Evolutionary conservation across 2,113 vertebrate species (phyloP).

Genomic region (Columbina picui): DNA sequence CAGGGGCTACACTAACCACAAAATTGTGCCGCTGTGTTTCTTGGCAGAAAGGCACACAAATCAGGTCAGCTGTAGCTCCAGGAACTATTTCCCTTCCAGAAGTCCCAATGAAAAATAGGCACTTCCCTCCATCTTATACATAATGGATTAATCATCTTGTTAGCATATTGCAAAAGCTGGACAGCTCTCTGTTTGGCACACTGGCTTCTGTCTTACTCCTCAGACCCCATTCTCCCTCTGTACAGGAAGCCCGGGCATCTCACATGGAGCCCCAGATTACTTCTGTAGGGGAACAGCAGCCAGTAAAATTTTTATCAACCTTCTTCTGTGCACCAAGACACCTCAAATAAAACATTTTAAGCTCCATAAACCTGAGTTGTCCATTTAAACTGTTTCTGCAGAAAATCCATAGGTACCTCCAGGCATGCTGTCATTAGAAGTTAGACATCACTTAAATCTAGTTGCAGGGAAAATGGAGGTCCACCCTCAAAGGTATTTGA

Average conservation of each 20-base stretch:
- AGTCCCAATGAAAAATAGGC: background rate
- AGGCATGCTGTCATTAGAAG: background rate
- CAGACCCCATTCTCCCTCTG: background rate
- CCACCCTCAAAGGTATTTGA: background rate
- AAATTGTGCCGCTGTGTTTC: background rate
- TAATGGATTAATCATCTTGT: background rate
- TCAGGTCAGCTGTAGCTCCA: background rate
- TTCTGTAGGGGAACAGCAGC: background rate
- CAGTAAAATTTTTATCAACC: background rate
- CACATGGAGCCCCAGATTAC: background rate
- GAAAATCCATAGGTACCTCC: background rate
- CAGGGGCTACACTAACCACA: background rate
- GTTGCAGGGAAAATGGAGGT: background rate
- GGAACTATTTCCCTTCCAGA: background rate
- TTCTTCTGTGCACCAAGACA: background rate
- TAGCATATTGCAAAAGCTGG: background rate
- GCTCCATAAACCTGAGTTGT: background rate
- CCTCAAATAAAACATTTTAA: background rate
- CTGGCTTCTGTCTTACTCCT: background rate
- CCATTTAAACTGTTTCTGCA: background rate
- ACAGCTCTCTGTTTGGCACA: background rate
- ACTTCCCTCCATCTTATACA: background rate
- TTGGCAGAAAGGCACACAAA: background rate
- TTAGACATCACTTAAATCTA: background rate
- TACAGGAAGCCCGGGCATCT: background rate